Conservation (phyloP, 2,113 vertebrate genomes). For the Delphinus delphis region DNA sequence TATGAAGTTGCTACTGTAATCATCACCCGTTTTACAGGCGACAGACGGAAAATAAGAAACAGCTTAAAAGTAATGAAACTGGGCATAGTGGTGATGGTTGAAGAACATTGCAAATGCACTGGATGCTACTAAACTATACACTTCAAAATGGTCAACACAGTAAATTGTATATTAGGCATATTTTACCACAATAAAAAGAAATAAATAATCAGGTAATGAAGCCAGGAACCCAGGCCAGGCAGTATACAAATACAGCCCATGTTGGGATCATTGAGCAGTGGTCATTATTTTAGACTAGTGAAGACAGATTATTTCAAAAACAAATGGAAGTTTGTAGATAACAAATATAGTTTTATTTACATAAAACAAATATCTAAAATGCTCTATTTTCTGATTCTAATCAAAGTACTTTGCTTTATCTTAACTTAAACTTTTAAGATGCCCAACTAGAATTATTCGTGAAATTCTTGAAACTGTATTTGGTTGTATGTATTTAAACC, state of each 20-base stretch:
- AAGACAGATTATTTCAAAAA: not conserved
- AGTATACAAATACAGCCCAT: not conserved
- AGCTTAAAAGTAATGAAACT: not conserved
- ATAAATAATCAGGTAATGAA: not conserved
- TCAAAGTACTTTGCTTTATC: not conserved
- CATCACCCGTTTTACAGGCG: not conserved
- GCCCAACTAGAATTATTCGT: slow-evolving; percentile 41
- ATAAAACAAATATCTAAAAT: not conserved
- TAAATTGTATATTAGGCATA: not conserved
- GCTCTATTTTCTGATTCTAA: not conserved
- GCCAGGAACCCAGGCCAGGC: not conserved
- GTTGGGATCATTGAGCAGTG: not conserved
- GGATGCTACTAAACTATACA: not conserved
- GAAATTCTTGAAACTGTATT: not conserved
- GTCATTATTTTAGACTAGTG: not conserved
- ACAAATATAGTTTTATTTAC: not conserved
- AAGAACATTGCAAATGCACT: not conserved
- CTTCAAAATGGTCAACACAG: not conserved
- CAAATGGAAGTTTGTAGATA: not conserved
- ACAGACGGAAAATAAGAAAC: not conserved
- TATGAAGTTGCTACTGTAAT: not conserved
- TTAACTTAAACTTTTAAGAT: not conserved
- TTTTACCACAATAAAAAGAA: not conserved
- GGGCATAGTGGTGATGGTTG: not conserved
- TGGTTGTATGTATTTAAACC: not conserved